Evolutionary conservation across 1,140 invertebrate genomes (phyloP), one percentile per base, ranked within the genome.

Genomic region (Cydia splendana): DNA sequence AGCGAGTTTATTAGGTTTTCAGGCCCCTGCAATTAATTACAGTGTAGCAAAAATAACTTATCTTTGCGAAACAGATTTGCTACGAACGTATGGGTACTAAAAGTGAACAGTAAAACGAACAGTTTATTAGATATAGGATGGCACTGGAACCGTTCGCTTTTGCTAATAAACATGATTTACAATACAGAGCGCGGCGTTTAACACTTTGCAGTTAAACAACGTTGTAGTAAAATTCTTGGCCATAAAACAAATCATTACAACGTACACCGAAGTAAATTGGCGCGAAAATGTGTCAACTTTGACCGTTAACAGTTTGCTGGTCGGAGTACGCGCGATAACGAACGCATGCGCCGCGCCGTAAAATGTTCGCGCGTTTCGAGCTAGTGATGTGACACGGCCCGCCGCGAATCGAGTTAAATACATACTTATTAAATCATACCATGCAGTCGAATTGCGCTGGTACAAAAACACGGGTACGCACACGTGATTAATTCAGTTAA

Each of bases 211-310:
- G 73, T 74, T 53, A 74, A 74, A 74, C 48, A 74, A 53, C 42
- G 28, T 74, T 74, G 67, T 38, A 42, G 67, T 71, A 71, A 71
- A 45, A 71, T 71, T 71, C 67, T 20, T 45, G 30, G 67, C 67
- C 30, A 45, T 71, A 71, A 77, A 78, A 79, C 78, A 78, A 81
- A 79, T 78, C n/a, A 78, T 76, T 82, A 75, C 78, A 42, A 69
- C 73, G 67, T 75, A 74, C 71, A 77, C 69, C 67, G 71, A 75
- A 82, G 73, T 80, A 85, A 86, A 85, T 82, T 87, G 82, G 87
- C 85, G 87, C 85, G 86, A 87, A 88, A 87, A 87, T 81, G 76
- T 82, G 79, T 84, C 80, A 82, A 82, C 77, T 85, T 79, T 77
- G 80, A 78, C 67, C 83, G 80, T 77, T 71, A 71, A 76, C 67